A percentile compares a stretch with the other conserved stretches of the same genome.
Conservation (phyloP, 92 coral and sea anemone species). For the Desmophyllum pertusum region DNA sequence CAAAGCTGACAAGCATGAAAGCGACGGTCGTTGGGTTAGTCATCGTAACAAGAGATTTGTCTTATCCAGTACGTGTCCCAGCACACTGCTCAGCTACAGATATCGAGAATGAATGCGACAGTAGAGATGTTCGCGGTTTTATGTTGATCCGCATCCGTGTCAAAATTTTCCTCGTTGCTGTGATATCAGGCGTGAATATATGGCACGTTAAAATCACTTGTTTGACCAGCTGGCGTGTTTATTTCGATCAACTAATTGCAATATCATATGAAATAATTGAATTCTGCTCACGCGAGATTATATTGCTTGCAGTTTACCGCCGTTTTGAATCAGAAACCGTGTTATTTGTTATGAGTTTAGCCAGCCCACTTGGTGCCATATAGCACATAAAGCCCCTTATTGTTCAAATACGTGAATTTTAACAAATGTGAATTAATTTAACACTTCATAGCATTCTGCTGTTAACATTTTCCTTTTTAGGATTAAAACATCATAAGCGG, state of each 20-base stretch:
- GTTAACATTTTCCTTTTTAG: not conserved
- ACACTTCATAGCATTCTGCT: not conserved
- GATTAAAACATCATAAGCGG: not conserved
- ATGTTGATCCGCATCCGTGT: not conserved
- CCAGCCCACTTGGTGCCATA: not conserved
- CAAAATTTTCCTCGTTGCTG: not conserved
- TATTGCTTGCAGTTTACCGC: not conserved
- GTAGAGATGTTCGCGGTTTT: not conserved
- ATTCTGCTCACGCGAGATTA: not conserved
- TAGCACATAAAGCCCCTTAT: not conserved
- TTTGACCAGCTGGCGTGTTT: not conserved
- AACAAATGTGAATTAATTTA: not conserved
- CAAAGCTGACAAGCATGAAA: not conserved
- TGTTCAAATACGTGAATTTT: not conserved
- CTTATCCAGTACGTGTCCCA: not conserved
- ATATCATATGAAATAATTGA: not conserved
- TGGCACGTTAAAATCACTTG: not conserved
- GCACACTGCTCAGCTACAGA: not conserved
- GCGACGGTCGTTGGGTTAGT: not conserved
- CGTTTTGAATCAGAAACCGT: not conserved
- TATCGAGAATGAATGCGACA: not conserved
- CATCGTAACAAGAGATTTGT: not conserved
- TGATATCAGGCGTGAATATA: not conserved
- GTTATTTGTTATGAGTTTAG: too few relatives aligned
- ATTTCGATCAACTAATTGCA: not conserved